Conservation (phyloP, 2,797 vertebrate species). For the Propithecus deckenii region DNA sequence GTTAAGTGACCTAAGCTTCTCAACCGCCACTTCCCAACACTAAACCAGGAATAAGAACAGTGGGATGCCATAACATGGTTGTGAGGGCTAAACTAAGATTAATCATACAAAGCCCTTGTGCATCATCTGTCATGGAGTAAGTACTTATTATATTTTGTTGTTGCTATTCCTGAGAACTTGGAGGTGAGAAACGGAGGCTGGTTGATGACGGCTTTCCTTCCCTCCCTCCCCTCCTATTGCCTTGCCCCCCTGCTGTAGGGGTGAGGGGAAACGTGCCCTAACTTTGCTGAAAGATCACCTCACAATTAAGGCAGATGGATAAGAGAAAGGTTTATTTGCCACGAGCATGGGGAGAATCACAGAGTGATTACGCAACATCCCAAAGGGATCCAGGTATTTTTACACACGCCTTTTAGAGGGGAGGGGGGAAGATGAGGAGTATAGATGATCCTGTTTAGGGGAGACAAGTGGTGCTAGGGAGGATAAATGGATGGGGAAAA, state of each 20-base stretch:
- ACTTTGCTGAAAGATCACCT: not conserved
- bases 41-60: not conserved
- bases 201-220: not conserved
- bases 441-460: not conserved
- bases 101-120: not conserved
- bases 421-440: not conserved
- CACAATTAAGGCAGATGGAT: not conserved
- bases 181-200: not conserved
- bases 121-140: not conserved
- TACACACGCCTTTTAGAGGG: not conserved
- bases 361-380: not conserved
- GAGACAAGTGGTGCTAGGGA: not conserved
- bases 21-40: not conserved
- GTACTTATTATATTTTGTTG: not conserved
- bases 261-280: not conserved
- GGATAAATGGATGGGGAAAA: not conserved
- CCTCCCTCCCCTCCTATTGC: not conserved
- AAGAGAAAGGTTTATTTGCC: not conserved
- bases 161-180: not conserved
- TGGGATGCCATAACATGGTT: not conserved
- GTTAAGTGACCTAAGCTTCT: not conserved
- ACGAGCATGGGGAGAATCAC: not conserved
- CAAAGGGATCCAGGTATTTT: not conserved
- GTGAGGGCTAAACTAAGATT: not conserved
- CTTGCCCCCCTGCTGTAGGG: not conserved